Evolutionary conservation across 2,113 vertebrate species (phyloP).

Genomic region (Brienomyrus longianalis): DNA sequence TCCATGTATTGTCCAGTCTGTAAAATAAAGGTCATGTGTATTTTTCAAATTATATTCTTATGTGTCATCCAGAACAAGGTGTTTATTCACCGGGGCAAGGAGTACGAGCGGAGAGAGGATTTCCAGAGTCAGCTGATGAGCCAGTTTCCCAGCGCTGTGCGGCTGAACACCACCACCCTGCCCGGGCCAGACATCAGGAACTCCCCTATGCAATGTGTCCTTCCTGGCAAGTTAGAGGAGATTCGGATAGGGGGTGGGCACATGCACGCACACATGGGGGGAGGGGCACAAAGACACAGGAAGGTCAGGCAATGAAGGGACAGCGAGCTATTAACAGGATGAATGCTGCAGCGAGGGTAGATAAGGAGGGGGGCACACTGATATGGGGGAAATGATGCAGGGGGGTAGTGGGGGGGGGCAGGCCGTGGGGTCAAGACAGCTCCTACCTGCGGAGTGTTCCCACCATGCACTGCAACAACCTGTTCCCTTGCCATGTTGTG

Average conservation of each 20-base stretch:
- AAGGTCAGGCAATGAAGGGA: background rate
- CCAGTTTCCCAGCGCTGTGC: constrained; percentile 84
- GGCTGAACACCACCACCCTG: constrained; percentile 84
- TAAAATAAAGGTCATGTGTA: background rate
- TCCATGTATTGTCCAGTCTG: background rate
- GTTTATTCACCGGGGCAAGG: constrained; percentile 95
- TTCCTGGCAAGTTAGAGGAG: constrained; percentile 35
- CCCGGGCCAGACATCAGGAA: constrained; percentile 77
- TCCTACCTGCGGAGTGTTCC: background rate
- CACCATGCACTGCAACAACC: background rate
- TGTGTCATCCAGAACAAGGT: constrained; percentile 79
- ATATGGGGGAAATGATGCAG: background rate
- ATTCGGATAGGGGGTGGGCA: background rate
- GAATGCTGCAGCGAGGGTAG: background rate
- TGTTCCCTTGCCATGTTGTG: background rate
- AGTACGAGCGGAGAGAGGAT: constrained; percentile 92
- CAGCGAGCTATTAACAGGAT: background rate
- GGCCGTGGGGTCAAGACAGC: background rate
- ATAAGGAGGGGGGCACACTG: background rate
- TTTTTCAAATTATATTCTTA: constrained; percentile 5
- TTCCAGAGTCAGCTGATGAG: constrained; percentile 90
- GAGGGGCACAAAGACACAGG: background rate
- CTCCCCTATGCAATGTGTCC: constrained; percentile 86
- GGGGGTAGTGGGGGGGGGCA: background rate
- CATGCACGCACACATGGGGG: background rate